phyloP scores from a whole-genome alignment of 1,140 invertebrate genomes.

The Pseudomyrmex cubaensis region DNA sequence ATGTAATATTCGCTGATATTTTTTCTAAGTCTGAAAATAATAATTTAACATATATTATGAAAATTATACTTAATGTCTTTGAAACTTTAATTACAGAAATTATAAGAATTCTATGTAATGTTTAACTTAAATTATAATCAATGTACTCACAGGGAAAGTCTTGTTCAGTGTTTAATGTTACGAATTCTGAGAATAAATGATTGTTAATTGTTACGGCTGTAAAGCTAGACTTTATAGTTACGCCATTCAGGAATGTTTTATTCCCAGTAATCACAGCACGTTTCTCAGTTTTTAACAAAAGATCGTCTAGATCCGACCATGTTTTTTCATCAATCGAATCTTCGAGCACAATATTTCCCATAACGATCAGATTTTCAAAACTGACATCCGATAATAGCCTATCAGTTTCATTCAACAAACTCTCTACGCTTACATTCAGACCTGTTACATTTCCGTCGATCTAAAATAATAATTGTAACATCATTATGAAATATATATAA shows the following conservation, averaged over 20 bases:
- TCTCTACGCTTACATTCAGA: background rate
- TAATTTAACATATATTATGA: background rate
- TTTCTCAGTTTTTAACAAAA: conserved; percentile 71
- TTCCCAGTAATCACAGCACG: conserved; percentile 72
- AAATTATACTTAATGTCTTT: background rate
- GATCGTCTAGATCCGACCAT: conserved; percentile 71
- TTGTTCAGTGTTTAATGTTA: conserved; percentile 74
- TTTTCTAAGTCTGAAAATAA: conserved; percentile 74
- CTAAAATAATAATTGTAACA: conserved; percentile 64
- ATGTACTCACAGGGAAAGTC: conserved; percentile 71
- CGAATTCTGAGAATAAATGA: conserved; percentile 72
- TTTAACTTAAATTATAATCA: background rate
- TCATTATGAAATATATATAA: background rate
- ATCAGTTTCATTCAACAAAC: conserved; percentile 66
- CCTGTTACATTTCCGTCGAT: conserved; percentile 74
- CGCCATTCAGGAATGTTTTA: conserved; percentile 71
- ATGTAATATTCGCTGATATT: conserved; percentile 72
- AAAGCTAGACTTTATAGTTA: conserved; percentile 63
- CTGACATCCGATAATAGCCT: conserved; percentile 55
- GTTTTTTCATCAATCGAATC: conserved; percentile 55
- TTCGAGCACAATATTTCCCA: conserved; percentile 72
- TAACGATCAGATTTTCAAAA: conserved; percentile 70
- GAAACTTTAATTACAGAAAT: background rate
- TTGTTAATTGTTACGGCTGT: conserved; percentile 71
- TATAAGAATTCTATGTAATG: background rate